Evolutionary conservation across 1,140 invertebrate species (phyloP).

Genomic region (Himalopsyche phryganea): DNA sequence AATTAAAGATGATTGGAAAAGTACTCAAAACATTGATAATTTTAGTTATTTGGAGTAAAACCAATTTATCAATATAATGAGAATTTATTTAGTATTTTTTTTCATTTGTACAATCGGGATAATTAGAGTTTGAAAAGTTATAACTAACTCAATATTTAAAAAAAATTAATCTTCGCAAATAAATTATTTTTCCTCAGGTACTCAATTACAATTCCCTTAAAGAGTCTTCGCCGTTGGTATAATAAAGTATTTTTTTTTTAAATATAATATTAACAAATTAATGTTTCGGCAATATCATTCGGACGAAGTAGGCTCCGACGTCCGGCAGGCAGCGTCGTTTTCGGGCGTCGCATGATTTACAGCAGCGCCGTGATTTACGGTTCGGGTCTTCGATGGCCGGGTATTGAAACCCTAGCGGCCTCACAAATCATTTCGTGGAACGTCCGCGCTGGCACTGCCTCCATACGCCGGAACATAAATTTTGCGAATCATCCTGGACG

Average conservation of each 20-base stretch:
- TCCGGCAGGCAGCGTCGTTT: constrained; percentile 5
- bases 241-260: too few relatives aligned
- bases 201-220: too few relatives aligned
- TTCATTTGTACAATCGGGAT: too few relatives aligned
- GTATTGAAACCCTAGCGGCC: constrained; percentile 28
- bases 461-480: constrained; percentile 24
- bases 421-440: constrained; percentile 25
- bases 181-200: too few relatives aligned
- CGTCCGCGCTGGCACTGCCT: constrained; percentile 16
- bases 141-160: too few relatives aligned
- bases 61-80: too few relatives aligned
- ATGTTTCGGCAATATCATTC: not conserved
- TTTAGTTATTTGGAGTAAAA: too few relatives aligned
- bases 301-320: not conserved
- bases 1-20: too few relatives aligned
- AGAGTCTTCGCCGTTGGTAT: too few relatives aligned
- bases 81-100: too few relatives aligned
- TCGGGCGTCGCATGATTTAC: constrained; percentile 30
- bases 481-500: constrained; percentile 7
- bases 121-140: not conserved
- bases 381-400: constrained; percentile 11
- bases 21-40: too few relatives aligned
- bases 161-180: too few relatives aligned
- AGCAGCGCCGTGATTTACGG: constrained; percentile 19
- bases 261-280: not conserved